phyloP scores from a whole-genome alignment of 2,113 vertebrate species.

The Engystomops pustulosus region DNA sequence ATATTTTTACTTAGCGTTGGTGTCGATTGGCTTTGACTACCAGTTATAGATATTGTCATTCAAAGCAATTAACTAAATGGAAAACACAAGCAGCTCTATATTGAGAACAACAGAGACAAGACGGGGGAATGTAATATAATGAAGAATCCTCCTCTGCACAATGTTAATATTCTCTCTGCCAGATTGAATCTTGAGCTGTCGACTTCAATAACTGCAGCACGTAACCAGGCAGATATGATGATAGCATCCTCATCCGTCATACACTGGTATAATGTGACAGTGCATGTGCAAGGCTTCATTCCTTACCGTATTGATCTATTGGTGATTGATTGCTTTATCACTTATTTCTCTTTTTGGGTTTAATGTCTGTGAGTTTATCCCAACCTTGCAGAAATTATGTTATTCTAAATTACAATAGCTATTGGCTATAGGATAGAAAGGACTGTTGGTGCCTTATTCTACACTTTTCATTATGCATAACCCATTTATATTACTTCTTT shows the following conservation, averaged over 20 bases:
- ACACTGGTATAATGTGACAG: background rate
- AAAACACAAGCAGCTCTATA: background rate
- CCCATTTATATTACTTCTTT: too few relatives aligned
- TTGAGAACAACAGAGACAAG: background rate
- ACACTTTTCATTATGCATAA: too few relatives aligned
- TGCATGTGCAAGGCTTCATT: background rate
- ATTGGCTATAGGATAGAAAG: too few relatives aligned
- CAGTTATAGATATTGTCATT: background rate
- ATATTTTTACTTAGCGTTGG: background rate
- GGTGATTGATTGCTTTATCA: background rate
- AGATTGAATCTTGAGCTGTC: slow-evolving; percentile 31
- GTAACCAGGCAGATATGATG: background rate
- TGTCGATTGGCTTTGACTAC: background rate
- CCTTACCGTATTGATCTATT: background rate
- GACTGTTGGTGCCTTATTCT: too few relatives aligned
- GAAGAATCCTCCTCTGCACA: slow-evolving; percentile 11
- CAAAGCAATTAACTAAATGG: background rate
- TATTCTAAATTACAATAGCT: too few relatives aligned
- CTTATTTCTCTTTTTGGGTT: background rate
- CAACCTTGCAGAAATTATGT: background rate
- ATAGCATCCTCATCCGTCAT: background rate
- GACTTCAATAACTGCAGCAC: background rate
- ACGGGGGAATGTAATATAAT: slow-evolving; percentile 5
- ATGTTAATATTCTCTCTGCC: slow-evolving; percentile 18
- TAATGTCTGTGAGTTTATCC: background rate